Evolutionary conservation across 2,888 invertebrate species (phyloP), one percentile per base, ranked within the genome.

Genomic region (Ophraella communa): DNA sequence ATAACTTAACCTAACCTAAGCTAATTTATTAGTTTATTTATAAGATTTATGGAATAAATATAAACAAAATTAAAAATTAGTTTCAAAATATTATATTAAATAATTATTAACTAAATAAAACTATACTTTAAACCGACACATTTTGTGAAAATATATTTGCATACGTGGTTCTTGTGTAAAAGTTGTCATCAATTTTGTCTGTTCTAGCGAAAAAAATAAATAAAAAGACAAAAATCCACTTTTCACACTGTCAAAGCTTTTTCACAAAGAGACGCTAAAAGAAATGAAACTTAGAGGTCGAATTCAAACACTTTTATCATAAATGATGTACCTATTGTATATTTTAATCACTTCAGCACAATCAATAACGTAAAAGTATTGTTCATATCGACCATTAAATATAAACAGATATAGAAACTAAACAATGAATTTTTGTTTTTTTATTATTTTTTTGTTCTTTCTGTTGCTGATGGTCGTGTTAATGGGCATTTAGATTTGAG

Each of bases 101-200:
- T 30, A 30, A 7, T 30, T 30, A 7, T 30, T 8, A 7, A 7
- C 11, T 2, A 10, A 30, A 2, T 30, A 7, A 11, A 7, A 30
- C 3, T 24, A 24, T 24, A 24, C 3, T 24, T 24, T 7, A 24
- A 27, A n/a, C n/a, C n/a, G n/a, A n/a, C n/a, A n/a, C n/a, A n/a
- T n/a, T 11, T 35, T 11, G n/a, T n/a, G 4, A 14, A 35, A 35
- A 1, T 14, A 35, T 14, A 35, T 51, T 17, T 45, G 5, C 57
- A 27, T 47, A 58, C 18, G 58, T 18, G 51, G 35, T 35, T 58
- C 11, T 24, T 49, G 23, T 27, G 58, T 58, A 17, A 59, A 51
- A 42, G 42, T 51, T 51, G 18, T 33, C 51, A 51, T 59, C 51
- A 51, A 42, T 59, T 59, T 51, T 27, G 51, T 42, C 39, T 51